Base-by-base conservation (phyloP, 2,888 invertebrate species). In the Melinaea marsaeus region DNA sequence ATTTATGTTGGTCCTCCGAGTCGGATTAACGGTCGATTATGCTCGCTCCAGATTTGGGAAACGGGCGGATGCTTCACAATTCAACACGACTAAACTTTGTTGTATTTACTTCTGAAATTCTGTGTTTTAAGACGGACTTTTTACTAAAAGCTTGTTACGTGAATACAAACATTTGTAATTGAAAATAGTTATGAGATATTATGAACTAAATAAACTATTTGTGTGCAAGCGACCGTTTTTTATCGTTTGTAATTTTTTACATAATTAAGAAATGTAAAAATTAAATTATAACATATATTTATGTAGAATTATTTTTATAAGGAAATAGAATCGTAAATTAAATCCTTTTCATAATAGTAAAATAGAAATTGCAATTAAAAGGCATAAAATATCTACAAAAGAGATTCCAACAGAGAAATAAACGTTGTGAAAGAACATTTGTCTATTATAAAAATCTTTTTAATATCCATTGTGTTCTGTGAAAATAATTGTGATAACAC, bases 41-140 rank as follows among this genome's bases (percentile, higher is more conserved):
- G 84, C 84, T 81, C 86, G 90, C 86, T 88, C 88, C 82, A 87
- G 84, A 86, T 88, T 83, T 85, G 86, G 86, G 85, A 86, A 88
- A 85, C 77, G 73, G 75, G 75, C 80, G 79, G 79, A 70, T 77
- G 73, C 71, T 73, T 80, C 84, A 83, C 82, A 84, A 85, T 74
- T 75, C 72, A 74, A 69, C 72, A 68, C 73, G 67, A 71, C 33
- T 45, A 72, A 72, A 71, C 70, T 71, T 75, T 72, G 75, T 78
- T 77, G 80, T 83, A n/a, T 48, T n/a, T 22, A 22, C n/a, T 4
- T 22, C 22, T 22, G 22, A 22, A 22, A 22, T 22, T 22, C 22
- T 22, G 22, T 22, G 22, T 22, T 22, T 22, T 22, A 22, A 22
- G 22, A 22, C 22, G 22, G 22, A 22, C 22, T 22, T 22, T 22